Base-by-base conservation (phyloP, 2,113 vertebrate species). In the Alectura lathami region DNA sequence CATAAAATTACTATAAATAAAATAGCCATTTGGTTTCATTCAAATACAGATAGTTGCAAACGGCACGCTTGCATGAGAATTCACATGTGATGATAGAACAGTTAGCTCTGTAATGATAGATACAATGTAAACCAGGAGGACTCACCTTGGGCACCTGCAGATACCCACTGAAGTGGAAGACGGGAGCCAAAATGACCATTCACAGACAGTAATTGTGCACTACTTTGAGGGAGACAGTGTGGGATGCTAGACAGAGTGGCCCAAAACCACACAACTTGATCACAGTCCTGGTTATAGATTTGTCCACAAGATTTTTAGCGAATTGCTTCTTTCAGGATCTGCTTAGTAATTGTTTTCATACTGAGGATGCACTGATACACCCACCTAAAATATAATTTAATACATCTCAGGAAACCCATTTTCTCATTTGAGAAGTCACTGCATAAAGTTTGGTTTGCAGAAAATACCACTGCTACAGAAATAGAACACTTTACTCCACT, bases 381-480 rank as follows among this genome's bases (percentile, higher is more conserved):
- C 8, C 11, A 38, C 30, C 23, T n/a, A 72, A 29, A 51, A 51
- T 36, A 27, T 48, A 81, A 90, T 51, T 67, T 53, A 93, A 85
- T 86, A 73, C n/a, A 80, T 30, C n/a, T 84, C 54, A 70, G n/a
- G n/a, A 90, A 82, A 51, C 82, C 13, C 64, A 75, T 53, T 84
- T 89, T 89, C 32, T 73, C 29, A 92, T 36, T 22, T 85, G 75
- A 95, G 69, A 91, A 93, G 50, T 51, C 80, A 54, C 26, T 67
- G 56, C 21, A 60, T 59, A 63, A 75, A 67, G 77, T 84, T 27
- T 82, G 57, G 69, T 95, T 97, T 94, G 94, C 32, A 42, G 48
- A 91, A 94, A 86, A 45, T 62, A 62, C 6, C 6, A 68, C 5
- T 85, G 38, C 30, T n/a, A 38, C n/a, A 76, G 22, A 76, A 89